Conservation (phyloP, 2,888 invertebrate genomes). For the Nemoura dubitans region DNA sequence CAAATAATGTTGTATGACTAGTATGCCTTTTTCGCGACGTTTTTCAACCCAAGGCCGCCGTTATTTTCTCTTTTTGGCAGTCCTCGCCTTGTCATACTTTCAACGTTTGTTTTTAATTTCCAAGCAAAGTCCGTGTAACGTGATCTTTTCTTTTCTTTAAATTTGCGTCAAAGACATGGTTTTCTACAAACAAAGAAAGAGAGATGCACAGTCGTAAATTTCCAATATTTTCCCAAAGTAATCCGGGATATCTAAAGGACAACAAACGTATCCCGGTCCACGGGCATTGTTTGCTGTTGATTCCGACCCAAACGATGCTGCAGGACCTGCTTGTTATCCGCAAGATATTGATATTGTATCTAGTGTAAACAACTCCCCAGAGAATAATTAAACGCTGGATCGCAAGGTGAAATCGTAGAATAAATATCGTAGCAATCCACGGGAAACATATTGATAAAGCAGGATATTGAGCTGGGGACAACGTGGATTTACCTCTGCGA, state of each 20-base stretch:
- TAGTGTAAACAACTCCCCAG: not conserved
- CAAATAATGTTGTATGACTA: too few relatives aligned
- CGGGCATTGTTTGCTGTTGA: not conserved
- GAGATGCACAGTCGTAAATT: not conserved
- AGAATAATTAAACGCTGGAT: not conserved
- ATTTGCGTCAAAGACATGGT: too few relatives aligned
- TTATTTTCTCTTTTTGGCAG: too few relatives aligned
- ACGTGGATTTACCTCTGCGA: not conserved
- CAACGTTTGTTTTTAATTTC: too few relatives aligned
- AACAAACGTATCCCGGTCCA: not conserved
- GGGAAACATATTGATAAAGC: not conserved
- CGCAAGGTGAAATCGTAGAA: not conserved
- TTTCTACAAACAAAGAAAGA: not conserved
- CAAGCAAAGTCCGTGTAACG: too few relatives aligned
- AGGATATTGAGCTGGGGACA: not conserved
- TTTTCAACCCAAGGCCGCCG: too few relatives aligned
- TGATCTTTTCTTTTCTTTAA: too few relatives aligned
- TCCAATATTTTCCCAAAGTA: not conserved
- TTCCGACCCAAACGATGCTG: not conserved
- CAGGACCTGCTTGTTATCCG: not conserved
- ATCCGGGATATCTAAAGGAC: not conserved
- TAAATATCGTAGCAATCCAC: not conserved
- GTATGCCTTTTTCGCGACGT: too few relatives aligned
- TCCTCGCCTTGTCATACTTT: too few relatives aligned
- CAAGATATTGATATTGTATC: not conserved